A percentile compares a stretch with the other conserved stretches of the same genome.
Conservation (phyloP, 2,113 vertebrate species). For the Vulpes vulpes region DNA sequence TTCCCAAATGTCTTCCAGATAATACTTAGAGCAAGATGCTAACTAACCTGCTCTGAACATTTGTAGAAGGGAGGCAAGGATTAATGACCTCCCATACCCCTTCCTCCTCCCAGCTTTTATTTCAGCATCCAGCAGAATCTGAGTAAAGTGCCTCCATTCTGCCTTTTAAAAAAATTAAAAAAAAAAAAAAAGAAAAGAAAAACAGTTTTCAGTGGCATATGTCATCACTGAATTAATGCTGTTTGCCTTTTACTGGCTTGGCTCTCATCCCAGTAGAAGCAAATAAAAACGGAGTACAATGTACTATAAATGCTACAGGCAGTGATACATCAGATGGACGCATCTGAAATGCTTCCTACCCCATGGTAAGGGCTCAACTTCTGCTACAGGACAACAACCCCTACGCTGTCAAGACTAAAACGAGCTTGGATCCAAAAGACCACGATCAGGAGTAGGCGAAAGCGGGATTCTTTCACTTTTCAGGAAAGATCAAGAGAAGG, state of each 20-base stretch:
- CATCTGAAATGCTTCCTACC: conserved; percentile 43
- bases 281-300: conserved; percentile 87
- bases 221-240: conserved; percentile 91
- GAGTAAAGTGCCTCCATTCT: conserved; percentile 74
- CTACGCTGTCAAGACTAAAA: background rate
- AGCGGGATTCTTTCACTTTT: background rate
- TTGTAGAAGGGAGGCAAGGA: background rate
- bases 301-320: conserved; percentile 84
- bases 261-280: conserved; percentile 90
- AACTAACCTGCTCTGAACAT: background rate
- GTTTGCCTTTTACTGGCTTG: conserved; percentile 92
- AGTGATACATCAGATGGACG: conserved; percentile 74
- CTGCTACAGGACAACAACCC: background rate
- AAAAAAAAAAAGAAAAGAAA: conserved; percentile 82
- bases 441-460: background rate
- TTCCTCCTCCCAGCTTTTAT: background rate
- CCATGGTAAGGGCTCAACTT: background rate
- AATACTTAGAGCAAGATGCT: background rate
- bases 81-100: background rate
- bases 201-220: conserved; percentile 92
- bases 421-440: background rate
- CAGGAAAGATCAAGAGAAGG: conserved; percentile 63
- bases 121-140: conserved; percentile 41
- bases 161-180: conserved; percentile 5
- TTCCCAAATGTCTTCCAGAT: background rate